Base-by-base conservation (phyloP, 2,797 vertebrate species). In the Chaenodraco wilsoni region DNA sequence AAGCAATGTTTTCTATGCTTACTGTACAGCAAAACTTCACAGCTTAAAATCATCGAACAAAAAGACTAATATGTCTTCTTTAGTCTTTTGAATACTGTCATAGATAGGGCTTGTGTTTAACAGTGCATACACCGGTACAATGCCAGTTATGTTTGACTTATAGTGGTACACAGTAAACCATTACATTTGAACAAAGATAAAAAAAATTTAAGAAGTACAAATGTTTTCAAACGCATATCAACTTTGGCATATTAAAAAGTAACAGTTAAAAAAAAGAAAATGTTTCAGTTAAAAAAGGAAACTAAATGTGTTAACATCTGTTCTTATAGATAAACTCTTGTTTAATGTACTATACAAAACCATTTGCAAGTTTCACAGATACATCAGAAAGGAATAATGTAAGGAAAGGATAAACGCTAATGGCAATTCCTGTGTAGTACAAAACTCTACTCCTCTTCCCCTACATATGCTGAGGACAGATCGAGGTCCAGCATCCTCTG, bases 401-500 rank as follows among this genome's bases (percentile, higher is more conserved):
- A 51, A 5, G 23, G 27, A 64, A 27, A 27, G 27, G 4, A 71
- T n/a, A 45, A 11, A 56, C 66, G n/a, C 7, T 27, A 61, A 52
- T 43, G 10, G 23, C 7, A 45, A 1, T 1, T 73, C 21, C n/a
- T 17, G 9, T 65, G 21, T 45, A 31, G 17, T 33, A 9, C 54
- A 69, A 59, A 56, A 9, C n/a, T 60, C 55, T 88, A 84, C 23
- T 78, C 94, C 19, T 92, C 89, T 12, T 82, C 95, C 13, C 90
- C 85, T 72, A 95, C 94, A 84, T 93, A 95, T 16, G 94, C 90
- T 0, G 96, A 95, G 48, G 89, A 75, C 57, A 93, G 76, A 60
- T 93, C 91, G 2, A 98, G 90, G 89, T 99, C 97, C 9, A 97
- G 91, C 95, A 97, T 96, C 84, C 89, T 94, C 87, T 97, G 96